Evolutionary conservation across 2,888 invertebrate genomes (phyloP).

Genomic region (Hydrotaea cyrtoneurina): DNA sequence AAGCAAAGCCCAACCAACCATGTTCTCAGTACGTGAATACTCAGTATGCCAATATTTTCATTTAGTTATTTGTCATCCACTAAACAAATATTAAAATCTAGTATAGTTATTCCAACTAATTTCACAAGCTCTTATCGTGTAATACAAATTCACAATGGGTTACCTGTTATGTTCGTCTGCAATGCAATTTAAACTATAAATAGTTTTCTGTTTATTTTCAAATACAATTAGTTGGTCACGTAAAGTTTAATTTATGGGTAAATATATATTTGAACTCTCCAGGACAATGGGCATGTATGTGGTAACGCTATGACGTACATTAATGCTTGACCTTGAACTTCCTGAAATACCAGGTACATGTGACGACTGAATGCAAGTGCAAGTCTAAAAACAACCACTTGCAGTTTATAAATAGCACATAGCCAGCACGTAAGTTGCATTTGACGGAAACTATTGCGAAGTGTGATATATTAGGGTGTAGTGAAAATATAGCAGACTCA

Average conservation of each 20-base stretch:
- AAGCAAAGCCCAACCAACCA: no score
- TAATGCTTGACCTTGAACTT: not conserved
- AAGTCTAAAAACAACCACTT: not conserved
- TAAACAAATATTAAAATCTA: no score
- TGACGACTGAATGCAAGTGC: not conserved
- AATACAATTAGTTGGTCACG: not conserved
- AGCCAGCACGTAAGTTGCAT: not conserved
- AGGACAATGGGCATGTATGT: not conserved
- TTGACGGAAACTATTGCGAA: no score
- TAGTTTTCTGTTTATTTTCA: not conserved
- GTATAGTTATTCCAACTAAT: no score
- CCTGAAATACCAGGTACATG: not conserved
- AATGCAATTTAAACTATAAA: not conserved
- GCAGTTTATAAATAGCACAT: not conserved
- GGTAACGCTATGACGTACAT: not conserved
- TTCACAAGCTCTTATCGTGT: no score
- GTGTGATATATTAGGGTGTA: no score
- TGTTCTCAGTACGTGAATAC: no score
- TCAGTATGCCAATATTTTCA: no score
- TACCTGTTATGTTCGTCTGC: not conserved
- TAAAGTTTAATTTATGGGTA: conserved; percentile 1
- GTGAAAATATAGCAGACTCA: no score
- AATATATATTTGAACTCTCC: not conserved
- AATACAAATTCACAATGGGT: no score
- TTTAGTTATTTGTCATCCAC: no score